Percentiles rank a stretch among this genome's conserved stretches.
These are phyloP conservation scores for Clarias macrocephalus DNA, from an alignment of 2,113 vertebrate genomes.

Conservation along the genomic window DNA sequence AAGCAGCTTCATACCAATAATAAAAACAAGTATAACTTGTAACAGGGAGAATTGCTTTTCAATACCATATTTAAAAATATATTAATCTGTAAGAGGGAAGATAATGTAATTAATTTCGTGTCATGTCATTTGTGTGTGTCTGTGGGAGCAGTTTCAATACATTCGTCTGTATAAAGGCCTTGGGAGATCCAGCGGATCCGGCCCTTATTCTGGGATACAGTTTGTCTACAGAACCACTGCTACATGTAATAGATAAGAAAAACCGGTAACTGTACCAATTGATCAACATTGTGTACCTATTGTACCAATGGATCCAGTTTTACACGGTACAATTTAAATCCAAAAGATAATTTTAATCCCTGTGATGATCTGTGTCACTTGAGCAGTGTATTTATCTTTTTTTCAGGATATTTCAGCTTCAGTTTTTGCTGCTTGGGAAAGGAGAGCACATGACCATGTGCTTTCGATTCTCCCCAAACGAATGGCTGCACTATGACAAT, in stretches of 20 bases:
- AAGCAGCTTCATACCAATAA: neutral
- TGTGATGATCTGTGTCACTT: neutral
- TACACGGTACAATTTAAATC: neutral
- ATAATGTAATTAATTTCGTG: too few relatives aligned
- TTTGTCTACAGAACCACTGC: neutral
- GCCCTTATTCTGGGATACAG: neutral
- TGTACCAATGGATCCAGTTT: too few relatives aligned
- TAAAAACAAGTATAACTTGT: neutral
- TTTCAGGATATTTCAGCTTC: slow-evolving; percentile 5
- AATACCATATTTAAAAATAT: too few relatives aligned
- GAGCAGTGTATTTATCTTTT: neutral
- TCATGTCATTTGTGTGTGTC: neutral
- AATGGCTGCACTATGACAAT: slow-evolving; percentile 5
- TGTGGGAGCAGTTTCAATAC: neutral
- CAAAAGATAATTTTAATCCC: neutral
- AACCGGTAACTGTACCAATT: neutral
- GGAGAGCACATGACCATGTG: slow-evolving; percentile 25
- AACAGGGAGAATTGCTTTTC: too few relatives aligned
- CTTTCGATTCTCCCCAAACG: neutral
- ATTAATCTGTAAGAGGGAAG: too few relatives aligned
- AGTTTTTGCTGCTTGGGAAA: slow-evolving; percentile 19
- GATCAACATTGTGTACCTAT: too few relatives aligned
- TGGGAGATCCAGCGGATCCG: neutral
- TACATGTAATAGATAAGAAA: neutral
- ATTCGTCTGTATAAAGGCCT: neutral